Conservation (phyloP, 2,113 vertebrate genomes). For the Oreochromis spilurus region DNA sequence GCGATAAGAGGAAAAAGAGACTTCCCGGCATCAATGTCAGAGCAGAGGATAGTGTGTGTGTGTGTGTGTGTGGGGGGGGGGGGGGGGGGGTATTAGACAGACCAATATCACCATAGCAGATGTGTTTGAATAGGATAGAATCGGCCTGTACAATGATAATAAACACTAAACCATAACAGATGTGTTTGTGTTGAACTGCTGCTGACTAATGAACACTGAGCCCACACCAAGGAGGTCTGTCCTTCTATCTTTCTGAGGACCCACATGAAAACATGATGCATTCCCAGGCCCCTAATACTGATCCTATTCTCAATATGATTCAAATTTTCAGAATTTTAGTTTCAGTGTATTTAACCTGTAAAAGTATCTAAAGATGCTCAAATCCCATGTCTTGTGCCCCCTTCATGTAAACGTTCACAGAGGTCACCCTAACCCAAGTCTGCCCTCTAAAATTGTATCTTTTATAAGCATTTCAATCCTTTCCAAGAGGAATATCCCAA, state of each 20-base stretch:
- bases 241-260: not conserved
- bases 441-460: not conserved
- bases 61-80: not conserved
- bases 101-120: not conserved
- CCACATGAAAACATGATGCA: not conserved
- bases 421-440: not conserved
- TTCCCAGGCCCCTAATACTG: not conserved
- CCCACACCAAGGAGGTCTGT: not conserved
- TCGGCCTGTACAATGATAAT: not conserved
- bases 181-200: not conserved
- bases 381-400: not conserved
- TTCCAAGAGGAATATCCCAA: not conserved
- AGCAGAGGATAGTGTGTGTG: not conserved
- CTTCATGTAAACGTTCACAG: not conserved
- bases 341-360: not conserved
- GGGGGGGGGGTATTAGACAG: fast-evolving
- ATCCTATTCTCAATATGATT: not conserved
- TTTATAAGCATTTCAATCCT: not conserved
- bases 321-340: not conserved
- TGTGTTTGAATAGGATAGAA: not conserved
- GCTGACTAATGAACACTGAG: not conserved
- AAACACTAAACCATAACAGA: not conserved
- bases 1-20: not conserved
- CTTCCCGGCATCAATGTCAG: constrained; percentile 9
- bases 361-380: not conserved